phyloP scores from a whole-genome alignment of 2,113 vertebrate species.

The Phoenicopterus ruber region DNA sequence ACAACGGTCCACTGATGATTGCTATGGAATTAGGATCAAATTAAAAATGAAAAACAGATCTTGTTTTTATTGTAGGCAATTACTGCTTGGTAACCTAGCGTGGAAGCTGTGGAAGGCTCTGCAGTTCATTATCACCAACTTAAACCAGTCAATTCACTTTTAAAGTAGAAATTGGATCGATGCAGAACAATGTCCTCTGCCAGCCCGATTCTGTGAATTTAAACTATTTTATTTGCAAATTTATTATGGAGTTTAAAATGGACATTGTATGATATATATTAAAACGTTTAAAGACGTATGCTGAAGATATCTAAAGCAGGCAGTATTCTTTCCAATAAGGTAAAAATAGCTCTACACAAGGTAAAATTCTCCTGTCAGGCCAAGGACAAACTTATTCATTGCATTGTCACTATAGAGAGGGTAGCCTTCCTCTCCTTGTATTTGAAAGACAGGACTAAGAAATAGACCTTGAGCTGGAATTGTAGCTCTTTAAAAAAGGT shows the following conservation, averaged over 20 bases:
- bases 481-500: neutral
- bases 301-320: neutral
- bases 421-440: neutral
- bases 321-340: neutral
- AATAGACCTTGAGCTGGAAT: constrained; percentile 9
- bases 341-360: constrained; percentile 15
- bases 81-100: neutral
- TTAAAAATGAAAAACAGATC: neutral
- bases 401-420: neutral
- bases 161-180: neutral
- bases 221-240: neutral
- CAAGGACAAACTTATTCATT: constrained; percentile 43
- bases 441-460: neutral
- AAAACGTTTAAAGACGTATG: neutral
- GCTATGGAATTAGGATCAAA: neutral
- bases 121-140: neutral
- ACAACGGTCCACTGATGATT: neutral
- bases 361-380: neutral
- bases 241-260: neutral
- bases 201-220: neutral
- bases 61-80: neutral
- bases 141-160: neutral
- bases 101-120: neutral
- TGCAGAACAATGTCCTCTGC: neutral
- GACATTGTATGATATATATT: neutral